Conservation (phyloP, 2,888 invertebrate species). For the Eueremaeus valkanovi region DNA sequence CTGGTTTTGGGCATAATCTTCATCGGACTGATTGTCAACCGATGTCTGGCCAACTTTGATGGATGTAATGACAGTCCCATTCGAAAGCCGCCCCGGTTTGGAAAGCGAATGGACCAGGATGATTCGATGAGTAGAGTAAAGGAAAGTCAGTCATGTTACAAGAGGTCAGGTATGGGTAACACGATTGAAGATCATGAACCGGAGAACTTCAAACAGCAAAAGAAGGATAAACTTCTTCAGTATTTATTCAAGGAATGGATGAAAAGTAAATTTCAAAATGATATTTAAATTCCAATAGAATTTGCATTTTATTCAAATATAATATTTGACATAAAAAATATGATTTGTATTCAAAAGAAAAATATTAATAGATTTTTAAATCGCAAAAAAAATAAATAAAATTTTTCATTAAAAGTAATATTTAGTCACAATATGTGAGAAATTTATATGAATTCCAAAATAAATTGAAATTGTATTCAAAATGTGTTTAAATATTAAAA, state of each 20-base stretch:
- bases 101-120: neutral
- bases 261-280: neutral
- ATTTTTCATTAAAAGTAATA: too few species aligned
- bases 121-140: neutral
- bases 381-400: too few species aligned
- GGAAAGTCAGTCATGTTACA: neutral
- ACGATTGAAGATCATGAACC: neutral
- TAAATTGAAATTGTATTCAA: too few species aligned
- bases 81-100: slow-evolving; percentile 22
- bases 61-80: neutral
- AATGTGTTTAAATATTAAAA: too few species aligned
- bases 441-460: too few species aligned
- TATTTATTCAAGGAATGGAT: neutral
- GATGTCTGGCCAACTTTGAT: neutral
- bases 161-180: neutral
- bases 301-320: neutral
- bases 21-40: neutral
- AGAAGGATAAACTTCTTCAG: neutral
- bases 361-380: too few species aligned
- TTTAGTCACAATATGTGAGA: too few species aligned
- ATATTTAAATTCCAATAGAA: neutral
- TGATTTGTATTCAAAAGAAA: too few species aligned
- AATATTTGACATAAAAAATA: too few species aligned
- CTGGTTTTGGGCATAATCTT: neutral
- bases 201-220: neutral